These are phyloP conservation scores for Spodoptera litura DNA, from an alignment of 1,140 invertebrate species.

Conservation along the genomic window DNA sequence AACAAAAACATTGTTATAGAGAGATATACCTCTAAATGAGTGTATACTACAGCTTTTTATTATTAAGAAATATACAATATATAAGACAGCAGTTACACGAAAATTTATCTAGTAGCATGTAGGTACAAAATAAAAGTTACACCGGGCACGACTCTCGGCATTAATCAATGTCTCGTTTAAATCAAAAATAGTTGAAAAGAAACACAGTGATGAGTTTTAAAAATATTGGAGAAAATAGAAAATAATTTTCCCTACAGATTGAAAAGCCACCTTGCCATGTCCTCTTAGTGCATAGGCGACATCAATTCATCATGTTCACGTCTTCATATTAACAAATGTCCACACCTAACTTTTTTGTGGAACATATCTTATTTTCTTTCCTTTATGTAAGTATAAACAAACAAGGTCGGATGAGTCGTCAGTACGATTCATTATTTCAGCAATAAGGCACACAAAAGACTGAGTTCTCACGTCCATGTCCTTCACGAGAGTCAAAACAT, in stretches of 20 bases:
- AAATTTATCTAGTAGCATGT: neutral
- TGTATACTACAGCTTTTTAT: too few species aligned
- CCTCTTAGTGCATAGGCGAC: neutral
- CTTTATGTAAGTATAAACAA: conserved; percentile 9
- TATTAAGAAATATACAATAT: too few species aligned
- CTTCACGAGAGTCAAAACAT: conserved; percentile 37
- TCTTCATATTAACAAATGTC: conserved; percentile 24
- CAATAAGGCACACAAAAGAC: conserved; percentile 29
- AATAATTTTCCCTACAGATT: conserved; percentile 13
- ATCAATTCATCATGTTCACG: conserved; percentile 23
- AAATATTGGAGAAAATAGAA: neutral
- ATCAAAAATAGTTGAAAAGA: conserved; percentile 1
- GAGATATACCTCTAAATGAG: too few species aligned
- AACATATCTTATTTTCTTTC: neutral
- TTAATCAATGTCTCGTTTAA: neutral
- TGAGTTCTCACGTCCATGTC: conserved; percentile 34
- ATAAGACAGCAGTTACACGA: too few species aligned
- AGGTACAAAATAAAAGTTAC: neutral
- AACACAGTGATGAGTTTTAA: neutral
- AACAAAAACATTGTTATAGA: too few species aligned
- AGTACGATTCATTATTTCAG: conserved; percentile 22
- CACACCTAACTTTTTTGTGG: conserved; percentile 3
- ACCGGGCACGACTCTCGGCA: neutral
- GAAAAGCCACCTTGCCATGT: neutral
- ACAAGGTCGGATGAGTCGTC: conserved; percentile 21